A percentile compares a stretch with the other conserved stretches of the same genome.
phyloP scores from a whole-genome alignment of 1,140 invertebrate species.

The Camponotus floridanus region DNA sequence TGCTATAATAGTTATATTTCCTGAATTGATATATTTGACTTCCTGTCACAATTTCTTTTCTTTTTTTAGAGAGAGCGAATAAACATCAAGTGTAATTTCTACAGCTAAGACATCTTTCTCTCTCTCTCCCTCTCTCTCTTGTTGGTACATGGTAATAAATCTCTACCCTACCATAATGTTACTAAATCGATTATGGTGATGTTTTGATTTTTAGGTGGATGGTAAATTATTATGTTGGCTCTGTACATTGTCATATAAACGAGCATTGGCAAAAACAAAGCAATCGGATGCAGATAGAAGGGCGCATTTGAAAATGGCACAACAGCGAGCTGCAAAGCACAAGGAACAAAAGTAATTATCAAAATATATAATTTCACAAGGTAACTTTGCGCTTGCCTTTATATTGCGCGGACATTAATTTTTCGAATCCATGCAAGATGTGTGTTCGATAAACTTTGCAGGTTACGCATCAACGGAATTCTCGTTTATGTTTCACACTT shows the following conservation, averaged over 20 bases:
- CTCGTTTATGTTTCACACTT: background rate
- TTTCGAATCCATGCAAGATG: constrained; percentile 4
- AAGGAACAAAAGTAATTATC: constrained; percentile 88
- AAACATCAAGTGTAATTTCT: constrained; percentile 62
- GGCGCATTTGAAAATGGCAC: constrained; percentile 89
- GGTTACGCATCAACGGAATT: background rate
- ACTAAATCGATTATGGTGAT: constrained; percentile 40
- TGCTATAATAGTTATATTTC: constrained; percentile 41
- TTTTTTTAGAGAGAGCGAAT: constrained; percentile 66
- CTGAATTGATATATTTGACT: constrained; percentile 45
- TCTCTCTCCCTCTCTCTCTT: constrained; percentile 31
- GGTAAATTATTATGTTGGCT: constrained; percentile 98
- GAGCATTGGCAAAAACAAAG: constrained; percentile 96
- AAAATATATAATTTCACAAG: constrained; percentile 67
- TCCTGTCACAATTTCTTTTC: constrained; percentile 58
- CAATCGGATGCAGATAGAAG: constrained; percentile 92
- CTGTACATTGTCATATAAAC: constrained; percentile 97
- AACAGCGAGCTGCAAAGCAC: constrained; percentile 87
- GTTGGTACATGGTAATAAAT: constrained; percentile 65
- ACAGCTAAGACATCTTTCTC: constrained; percentile 61
- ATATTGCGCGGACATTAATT: constrained; percentile 45
- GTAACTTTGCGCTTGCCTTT: constrained; percentile 59
- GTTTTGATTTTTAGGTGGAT: constrained; percentile 91
- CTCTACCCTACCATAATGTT: background rate
- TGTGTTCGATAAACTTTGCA: constrained; percentile 6